These are phyloP conservation scores for Drosophila imparisetae DNA, from an alignment of 2,888 invertebrate species.

Conservation along the genomic window DNA sequence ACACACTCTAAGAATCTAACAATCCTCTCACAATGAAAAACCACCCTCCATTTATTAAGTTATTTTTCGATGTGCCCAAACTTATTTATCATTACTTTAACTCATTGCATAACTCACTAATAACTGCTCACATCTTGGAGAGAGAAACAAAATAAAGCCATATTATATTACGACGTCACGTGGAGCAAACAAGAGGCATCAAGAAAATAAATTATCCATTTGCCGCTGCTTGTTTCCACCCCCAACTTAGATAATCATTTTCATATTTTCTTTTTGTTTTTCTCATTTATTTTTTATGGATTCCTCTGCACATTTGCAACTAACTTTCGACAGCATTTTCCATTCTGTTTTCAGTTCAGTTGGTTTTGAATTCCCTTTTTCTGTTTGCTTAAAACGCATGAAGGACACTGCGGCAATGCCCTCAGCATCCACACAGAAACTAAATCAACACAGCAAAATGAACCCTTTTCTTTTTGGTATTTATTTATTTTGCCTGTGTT, in stretches of 20 bases:
- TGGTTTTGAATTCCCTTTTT: conserved; percentile 14
- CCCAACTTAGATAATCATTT: conserved; percentile 9
- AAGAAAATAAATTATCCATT: conserved; percentile 1
- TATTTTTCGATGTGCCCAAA: conserved; percentile 25
- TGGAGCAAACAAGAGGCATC: conserved; percentile 53
- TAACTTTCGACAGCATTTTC: conserved; percentile 24
- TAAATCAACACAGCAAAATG: conserved; percentile 21
- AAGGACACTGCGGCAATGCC: conserved; percentile 62
- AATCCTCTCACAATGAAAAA: conserved; percentile 11
- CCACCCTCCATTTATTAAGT: conserved; percentile 44
- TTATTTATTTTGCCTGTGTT: conserved; percentile 6
- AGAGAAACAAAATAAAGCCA: neutral
- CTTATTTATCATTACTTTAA: conserved; percentile 17
- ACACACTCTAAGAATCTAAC: conserved; percentile 11
- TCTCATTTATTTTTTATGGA: conserved; percentile 15
- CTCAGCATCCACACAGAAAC: conserved; percentile 28
- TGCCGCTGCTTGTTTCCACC: conserved; percentile 4
- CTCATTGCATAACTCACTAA: conserved; percentile 34
- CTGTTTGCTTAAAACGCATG: conserved; percentile 62
- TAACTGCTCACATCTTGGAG: neutral
- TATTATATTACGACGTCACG: conserved; percentile 57
- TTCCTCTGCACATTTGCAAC: conserved; percentile 40
- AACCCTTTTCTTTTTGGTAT: conserved; percentile 5
- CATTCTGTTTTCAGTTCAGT: conserved; percentile 7
- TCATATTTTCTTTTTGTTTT: neutral